phyloP scores from a whole-genome alignment of 2,888 invertebrate species.

The Steromphala cineraria region DNA sequence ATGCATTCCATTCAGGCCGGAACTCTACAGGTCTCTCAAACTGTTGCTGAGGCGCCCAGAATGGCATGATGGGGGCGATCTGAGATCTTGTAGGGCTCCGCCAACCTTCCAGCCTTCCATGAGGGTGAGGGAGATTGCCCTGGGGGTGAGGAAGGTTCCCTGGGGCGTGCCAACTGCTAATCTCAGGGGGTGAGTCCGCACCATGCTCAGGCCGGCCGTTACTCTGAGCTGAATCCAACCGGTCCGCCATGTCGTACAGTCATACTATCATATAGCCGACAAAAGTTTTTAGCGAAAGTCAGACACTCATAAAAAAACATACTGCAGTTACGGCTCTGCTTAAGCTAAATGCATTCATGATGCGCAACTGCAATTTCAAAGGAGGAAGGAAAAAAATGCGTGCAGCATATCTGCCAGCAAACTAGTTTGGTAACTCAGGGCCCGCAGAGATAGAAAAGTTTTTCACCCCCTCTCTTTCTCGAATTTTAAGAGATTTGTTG shows the following conservation, averaged over 20 bases:
- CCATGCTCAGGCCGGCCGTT: not conserved
- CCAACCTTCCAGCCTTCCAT: not conserved
- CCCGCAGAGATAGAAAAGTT: constrained; percentile 10
- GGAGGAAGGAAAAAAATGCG: not conserved
- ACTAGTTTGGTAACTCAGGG: constrained; percentile 15
- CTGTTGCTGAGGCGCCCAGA: constrained; percentile 7
- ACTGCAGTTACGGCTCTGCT: constrained; percentile 3
- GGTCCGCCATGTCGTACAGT: not conserved
- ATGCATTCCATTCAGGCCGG: constrained; percentile 4
- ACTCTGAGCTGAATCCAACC: not conserved
- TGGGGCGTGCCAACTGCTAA: not conserved
- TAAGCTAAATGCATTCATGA: constrained; percentile 10
- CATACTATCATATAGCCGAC: constrained; percentile 1
- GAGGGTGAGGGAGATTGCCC: no score
- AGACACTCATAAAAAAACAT: not conserved
- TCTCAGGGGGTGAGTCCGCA: not conserved
- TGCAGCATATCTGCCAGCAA: constrained; percentile 13
- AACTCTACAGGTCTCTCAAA: not conserved
- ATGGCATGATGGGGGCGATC: no score
- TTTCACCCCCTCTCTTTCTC: not conserved
- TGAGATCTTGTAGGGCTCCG: not conserved
- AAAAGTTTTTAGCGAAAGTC: constrained; percentile 17
- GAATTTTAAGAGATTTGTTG: constrained; percentile 18
- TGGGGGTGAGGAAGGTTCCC: not conserved
- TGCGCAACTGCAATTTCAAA: constrained; percentile 17